phyloP scores from a whole-genome alignment of 2,888 invertebrate species.

The Spisula solida region DNA sequence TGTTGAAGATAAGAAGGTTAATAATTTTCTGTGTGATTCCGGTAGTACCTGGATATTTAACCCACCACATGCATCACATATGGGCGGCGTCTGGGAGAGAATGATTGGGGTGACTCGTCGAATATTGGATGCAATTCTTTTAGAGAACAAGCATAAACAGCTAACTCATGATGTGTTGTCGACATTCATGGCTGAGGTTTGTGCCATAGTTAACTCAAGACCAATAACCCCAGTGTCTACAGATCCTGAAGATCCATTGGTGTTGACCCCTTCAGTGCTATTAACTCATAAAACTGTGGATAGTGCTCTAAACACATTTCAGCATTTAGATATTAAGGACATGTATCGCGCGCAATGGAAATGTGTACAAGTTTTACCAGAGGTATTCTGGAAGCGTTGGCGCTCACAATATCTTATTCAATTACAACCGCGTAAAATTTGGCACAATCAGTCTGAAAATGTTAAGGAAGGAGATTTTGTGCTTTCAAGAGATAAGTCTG shows the following conservation, averaged over 20 bases:
- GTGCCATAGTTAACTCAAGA: conserved; percentile 51
- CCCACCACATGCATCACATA: conserved; percentile 35
- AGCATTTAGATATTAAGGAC: conserved; percentile 41
- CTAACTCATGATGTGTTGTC: conserved; percentile 58
- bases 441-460: conserved; percentile 38
- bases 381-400: conserved; percentile 55
- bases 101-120: conserved; percentile 51
- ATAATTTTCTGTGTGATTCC: conserved; percentile 16
- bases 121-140: conserved; percentile 47
- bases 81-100: conserved; percentile 42
- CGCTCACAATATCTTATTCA: conserved; percentile 38
- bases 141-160: conserved; percentile 22
- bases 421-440: conserved; percentile 47
- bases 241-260: conserved; percentile 38
- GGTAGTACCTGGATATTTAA: conserved; percentile 53
- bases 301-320: neutral
- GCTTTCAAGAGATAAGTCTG: conserved; percentile 31
- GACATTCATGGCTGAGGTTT: conserved; percentile 60
- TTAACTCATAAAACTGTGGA: conserved; percentile 34
- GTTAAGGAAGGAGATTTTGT: conserved; percentile 43
- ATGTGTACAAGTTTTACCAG: conserved; percentile 48
- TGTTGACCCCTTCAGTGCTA: neutral
- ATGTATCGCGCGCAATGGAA: conserved; percentile 53
- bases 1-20: conserved; percentile 38
- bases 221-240: conserved; percentile 48